Evolutionary conservation across 2,113 vertebrate genomes (phyloP).

Genomic region (Carassius auratus): DNA sequence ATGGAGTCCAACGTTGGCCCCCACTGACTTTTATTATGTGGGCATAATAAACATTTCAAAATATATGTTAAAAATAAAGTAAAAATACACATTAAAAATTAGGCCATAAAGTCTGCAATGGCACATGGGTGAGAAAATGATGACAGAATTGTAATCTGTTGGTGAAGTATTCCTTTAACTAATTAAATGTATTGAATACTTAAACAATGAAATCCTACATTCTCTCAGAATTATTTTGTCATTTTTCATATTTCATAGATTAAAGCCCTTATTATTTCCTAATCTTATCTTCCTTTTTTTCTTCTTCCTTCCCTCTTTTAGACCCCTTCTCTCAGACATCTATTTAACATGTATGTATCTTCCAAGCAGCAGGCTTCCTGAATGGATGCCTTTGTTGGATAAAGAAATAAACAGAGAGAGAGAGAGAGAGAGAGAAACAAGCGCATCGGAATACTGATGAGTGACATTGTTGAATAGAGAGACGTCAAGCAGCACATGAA

Average conservation of each 20-base stretch:
- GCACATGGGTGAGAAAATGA: too few species aligned
- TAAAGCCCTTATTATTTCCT: background rate
- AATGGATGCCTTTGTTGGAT: conserved; percentile 39
- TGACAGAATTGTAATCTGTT: background rate
- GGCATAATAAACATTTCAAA: too few species aligned
- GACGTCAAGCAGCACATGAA: conserved; percentile 20
- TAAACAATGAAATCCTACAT: background rate
- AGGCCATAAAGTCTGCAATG: too few species aligned
- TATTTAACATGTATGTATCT: background rate
- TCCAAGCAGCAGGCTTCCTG: conserved; percentile 25
- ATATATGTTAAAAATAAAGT: too few species aligned
- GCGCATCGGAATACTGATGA: conserved; percentile 23
- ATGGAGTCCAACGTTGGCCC: background rate
- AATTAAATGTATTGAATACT: background rate
- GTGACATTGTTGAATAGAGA: conserved; percentile 11
- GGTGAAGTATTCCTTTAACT: background rate
- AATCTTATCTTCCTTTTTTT: background rate
- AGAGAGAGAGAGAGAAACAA: background rate
- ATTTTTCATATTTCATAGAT: background rate
- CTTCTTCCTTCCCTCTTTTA: background rate
- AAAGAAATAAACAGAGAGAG: background rate
- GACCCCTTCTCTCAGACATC: background rate
- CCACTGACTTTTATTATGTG: too few species aligned
- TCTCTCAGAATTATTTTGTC: too few species aligned
- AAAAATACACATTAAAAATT: too few species aligned